Base-by-base conservation (phyloP, 2,113 vertebrate species). In the Channa maculata region DNA sequence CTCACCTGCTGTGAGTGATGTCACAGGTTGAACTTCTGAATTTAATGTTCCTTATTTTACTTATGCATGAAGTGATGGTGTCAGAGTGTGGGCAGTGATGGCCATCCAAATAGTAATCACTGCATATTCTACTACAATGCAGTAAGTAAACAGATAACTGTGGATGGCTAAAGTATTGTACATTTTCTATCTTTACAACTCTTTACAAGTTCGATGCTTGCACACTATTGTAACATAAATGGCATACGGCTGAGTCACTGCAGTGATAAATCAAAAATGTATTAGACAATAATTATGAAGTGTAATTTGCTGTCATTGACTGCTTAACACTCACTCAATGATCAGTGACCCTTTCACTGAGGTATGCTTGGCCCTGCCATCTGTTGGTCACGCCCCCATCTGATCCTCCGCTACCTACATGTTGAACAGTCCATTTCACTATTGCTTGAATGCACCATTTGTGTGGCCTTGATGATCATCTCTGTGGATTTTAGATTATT, bases 401-500 rank as follows among this genome's bases (percentile, higher is more conserved):
- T 41, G 68, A 54, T 60, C 63, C 64, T 54, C 46, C 3, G 1
- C 78, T 41, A 78, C 66, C 84, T 71, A 69, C 59, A 10, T 80
- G 66, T 55, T 57, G 53, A 88, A 83, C 57, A 24, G 24, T 49
- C 61, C 2, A 46, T 65, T 67, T 65, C 65, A 65, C 65, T 43
- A 3, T 79, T 76, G 75, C 64, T 70, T 24, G 24, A 24, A 24
- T 24, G 24, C 24, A 24, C 43, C 14, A 38, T 24, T 11, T 44
- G 59, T 55, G 66, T 60, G 77, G 65, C 82, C 63, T 80, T 83
- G 76, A 87, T 84, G 79, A 79, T 70, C n/a, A 43, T 76, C 75
- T 88, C 76, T 49, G 65, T 77, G 72, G 80, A 77, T 87, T 71
- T 78, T 88, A 83, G 83, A 88, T 85, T 70, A 65, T 58, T 74